Conservation (phyloP, 1,140 invertebrate genomes). For the Mamestra configurata region DNA sequence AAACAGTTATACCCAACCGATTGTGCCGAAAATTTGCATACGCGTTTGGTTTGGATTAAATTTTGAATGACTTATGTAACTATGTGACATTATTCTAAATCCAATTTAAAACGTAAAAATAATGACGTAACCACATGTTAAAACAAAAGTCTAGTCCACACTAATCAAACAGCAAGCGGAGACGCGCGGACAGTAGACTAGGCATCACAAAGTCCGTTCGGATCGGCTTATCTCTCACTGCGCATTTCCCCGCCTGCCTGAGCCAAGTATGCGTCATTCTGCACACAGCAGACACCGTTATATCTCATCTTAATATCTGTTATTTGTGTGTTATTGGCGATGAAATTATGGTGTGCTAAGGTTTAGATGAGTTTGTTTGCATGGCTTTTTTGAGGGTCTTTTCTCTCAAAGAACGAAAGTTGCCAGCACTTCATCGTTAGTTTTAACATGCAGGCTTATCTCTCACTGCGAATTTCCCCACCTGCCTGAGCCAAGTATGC, state of each 20-base stretch:
- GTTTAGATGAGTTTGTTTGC: no score
- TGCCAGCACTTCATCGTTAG: no score
- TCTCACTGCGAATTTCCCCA: conserved; percentile 81
- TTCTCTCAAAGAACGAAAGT: no score
- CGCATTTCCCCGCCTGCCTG: conserved; percentile 77
- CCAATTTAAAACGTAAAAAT: no score
- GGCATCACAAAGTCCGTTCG: conserved; percentile 84
- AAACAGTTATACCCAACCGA: no score
- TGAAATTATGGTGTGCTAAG: not conserved
- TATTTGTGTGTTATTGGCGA: conserved; percentile 36
- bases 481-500: conserved; percentile 77
- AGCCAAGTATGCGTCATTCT: conserved; percentile 78
- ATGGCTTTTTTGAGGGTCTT: no score
- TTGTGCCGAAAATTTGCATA: no score
- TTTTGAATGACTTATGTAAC: no score
- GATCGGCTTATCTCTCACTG: conserved; percentile 82
- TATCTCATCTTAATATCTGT: conserved; percentile 50
- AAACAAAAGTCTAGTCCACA: conserved; percentile 58
- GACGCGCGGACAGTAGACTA: conserved; percentile 84
- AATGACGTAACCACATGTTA: not conserved
- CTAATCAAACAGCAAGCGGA: conserved; percentile 61
- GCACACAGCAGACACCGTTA: conserved; percentile 38
- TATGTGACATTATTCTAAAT: no score
- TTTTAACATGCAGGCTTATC: no score
- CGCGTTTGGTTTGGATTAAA: no score